phyloP scores from a whole-genome alignment of 2,113 vertebrate genomes.

The Columba janthina region DNA sequence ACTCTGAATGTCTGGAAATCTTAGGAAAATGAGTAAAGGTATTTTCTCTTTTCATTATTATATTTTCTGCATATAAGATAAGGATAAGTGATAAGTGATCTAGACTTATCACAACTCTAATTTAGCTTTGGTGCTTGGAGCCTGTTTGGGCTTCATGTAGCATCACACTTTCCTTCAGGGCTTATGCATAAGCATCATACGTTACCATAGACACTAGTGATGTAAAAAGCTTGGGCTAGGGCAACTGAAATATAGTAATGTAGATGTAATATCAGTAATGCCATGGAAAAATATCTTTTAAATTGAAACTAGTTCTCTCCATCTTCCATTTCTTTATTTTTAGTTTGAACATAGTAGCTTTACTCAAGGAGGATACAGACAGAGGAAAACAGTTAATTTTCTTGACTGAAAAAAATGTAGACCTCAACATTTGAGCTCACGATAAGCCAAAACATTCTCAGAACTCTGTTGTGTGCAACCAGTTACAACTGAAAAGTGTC shows the following conservation, averaged over 20 bases:
- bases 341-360: neutral
- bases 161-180: neutral
- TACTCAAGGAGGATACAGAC: neutral
- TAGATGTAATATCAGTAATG: neutral
- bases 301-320: neutral
- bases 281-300: neutral
- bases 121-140: neutral
- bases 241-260: neutral
- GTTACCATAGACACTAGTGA: neutral
- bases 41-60: neutral
- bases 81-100: neutral
- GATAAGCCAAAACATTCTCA: neutral
- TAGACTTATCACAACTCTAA: neutral
- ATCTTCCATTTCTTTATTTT: neutral
- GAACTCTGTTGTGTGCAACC: neutral
- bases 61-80: neutral
- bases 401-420: neutral
- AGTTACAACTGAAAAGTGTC: neutral
- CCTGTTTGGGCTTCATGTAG: neutral
- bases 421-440: neutral
- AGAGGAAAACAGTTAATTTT: neutral
- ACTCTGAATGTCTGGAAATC: neutral
- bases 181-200: neutral
- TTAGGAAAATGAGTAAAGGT: neutral
- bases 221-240: neutral